These are phyloP conservation scores for Pseudomugil tenellus DNA, from an alignment of 2,797 vertebrate species.

Conservation along the genomic window DNA sequence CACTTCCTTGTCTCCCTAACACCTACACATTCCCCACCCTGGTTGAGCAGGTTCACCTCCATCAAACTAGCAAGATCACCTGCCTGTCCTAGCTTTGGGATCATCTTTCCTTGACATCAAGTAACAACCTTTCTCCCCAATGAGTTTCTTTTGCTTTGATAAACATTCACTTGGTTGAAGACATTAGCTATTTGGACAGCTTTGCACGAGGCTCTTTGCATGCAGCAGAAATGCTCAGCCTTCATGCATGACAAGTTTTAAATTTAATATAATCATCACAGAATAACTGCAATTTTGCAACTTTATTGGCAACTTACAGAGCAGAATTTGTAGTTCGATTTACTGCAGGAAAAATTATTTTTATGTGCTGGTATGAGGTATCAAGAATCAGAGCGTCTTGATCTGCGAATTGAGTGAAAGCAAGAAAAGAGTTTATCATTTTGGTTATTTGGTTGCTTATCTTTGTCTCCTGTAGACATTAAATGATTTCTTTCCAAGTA, in stretches of 20 bases:
- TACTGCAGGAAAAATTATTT: background rate
- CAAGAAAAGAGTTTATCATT: background rate
- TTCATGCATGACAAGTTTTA: slow-evolving; percentile 14
- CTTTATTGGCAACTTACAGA: background rate
- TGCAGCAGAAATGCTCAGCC: slow-evolving; percentile 9
- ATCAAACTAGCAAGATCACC: slow-evolving; percentile 50
- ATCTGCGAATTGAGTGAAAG: slow-evolving; percentile 31
- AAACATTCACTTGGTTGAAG: slow-evolving; percentile 22
- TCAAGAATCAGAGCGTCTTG: slow-evolving; percentile 52
- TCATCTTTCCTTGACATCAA: slow-evolving; percentile 55
- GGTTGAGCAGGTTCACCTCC: slow-evolving; percentile 53
- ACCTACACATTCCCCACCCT: slow-evolving; percentile 29
- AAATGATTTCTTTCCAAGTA: background rate
- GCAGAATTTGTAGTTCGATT: slow-evolving; percentile 8
- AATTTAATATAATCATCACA: slow-evolving; percentile 21
- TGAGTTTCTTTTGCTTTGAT: slow-evolving; percentile 27
- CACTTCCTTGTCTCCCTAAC: slow-evolving; percentile 58
- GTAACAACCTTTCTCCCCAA: slow-evolving; percentile 48
- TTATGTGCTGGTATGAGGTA: slow-evolving; percentile 50
- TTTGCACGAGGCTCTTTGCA: slow-evolving; percentile 59
- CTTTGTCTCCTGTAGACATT: background rate
- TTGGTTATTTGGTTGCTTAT: background rate
- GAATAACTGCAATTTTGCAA: slow-evolving; percentile 8
- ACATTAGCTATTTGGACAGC: slow-evolving; percentile 12
- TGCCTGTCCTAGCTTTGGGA: slow-evolving; percentile 41